A percentile compares a stretch with the other conserved stretches of the same genome.
Conservation (phyloP, 2,888 invertebrate genomes). For the Heliconius erato region DNA sequence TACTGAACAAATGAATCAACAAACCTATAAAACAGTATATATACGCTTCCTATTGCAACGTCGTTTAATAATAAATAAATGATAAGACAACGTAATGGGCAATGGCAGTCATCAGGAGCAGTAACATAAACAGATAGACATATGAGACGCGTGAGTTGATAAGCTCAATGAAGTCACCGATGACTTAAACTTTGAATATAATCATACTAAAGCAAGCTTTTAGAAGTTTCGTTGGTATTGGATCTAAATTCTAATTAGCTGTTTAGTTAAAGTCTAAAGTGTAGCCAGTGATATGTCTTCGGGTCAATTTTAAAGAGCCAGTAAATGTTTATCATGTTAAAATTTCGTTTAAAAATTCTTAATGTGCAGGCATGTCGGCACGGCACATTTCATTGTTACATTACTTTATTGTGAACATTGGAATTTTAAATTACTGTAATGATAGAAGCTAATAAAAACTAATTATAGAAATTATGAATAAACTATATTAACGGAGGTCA, state of each 20-base stretch:
- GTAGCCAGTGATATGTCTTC: background rate
- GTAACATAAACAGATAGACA: slow-evolving; percentile 23
- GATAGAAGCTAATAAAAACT: too few species aligned
- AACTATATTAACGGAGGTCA: too few species aligned
- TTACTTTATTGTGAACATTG: too few species aligned
- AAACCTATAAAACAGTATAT: background rate
- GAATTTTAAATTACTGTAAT: too few species aligned
- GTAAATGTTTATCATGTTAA: background rate
- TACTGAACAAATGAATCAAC: background rate
- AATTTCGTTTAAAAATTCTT: too few species aligned
- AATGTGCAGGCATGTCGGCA: too few species aligned
- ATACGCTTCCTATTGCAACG: background rate
- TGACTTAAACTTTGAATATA: background rate
- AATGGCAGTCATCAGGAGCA: slow-evolving; percentile 26
- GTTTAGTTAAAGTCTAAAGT: too few species aligned
- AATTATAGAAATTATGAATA: too few species aligned
- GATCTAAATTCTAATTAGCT: too few species aligned
- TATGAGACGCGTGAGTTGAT: background rate
- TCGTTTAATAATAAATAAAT: slow-evolving; percentile 1
- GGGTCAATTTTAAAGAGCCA: background rate
- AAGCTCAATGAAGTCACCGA: slow-evolving; percentile 14
- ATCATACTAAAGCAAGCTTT: too few species aligned
- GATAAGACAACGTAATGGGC: background rate
- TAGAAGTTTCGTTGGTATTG: too few species aligned
- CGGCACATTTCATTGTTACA: too few species aligned